Conservation (phyloP, 2,888 invertebrate genomes). For the Cryptus armator region DNA sequence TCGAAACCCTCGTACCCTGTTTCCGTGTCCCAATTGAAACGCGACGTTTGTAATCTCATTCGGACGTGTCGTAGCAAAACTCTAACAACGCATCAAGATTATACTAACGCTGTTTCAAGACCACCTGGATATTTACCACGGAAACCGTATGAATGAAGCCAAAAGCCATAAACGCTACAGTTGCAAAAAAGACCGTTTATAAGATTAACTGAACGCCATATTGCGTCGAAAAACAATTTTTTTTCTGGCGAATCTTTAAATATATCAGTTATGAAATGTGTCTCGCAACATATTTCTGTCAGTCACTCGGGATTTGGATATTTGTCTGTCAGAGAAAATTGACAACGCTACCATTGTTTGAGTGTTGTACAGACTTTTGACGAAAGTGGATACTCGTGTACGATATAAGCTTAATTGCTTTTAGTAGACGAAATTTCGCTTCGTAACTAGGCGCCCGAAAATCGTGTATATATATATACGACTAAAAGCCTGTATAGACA, state of each 20-base stretch:
- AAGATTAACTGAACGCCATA: no score
- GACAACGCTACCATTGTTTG: background rate
- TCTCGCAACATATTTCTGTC: background rate
- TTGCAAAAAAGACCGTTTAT: no score
- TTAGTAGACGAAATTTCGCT: conserved; percentile 19
- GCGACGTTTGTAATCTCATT: background rate
- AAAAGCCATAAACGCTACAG: no score
- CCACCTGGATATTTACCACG: no score
- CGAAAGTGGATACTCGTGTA: conserved; percentile 20
- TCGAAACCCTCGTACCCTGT: background rate
- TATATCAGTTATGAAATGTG: background rate
- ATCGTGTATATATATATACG: background rate
- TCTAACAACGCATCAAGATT: background rate
- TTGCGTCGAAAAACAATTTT: no score
- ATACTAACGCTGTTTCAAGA: background rate
- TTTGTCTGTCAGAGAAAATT: background rate
- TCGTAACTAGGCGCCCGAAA: background rate
- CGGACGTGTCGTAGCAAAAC: background rate
- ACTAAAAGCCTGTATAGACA: conserved; percentile 22
- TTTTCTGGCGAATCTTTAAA: background rate
- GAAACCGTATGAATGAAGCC: background rate
- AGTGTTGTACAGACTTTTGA: conserved; percentile 8
- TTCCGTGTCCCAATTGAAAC: background rate
- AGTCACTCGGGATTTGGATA: background rate
- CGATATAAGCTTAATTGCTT: conserved; percentile 12